Conservation (phyloP, 1,140 invertebrate species). For the Hylaeus volcanicus region DNA sequence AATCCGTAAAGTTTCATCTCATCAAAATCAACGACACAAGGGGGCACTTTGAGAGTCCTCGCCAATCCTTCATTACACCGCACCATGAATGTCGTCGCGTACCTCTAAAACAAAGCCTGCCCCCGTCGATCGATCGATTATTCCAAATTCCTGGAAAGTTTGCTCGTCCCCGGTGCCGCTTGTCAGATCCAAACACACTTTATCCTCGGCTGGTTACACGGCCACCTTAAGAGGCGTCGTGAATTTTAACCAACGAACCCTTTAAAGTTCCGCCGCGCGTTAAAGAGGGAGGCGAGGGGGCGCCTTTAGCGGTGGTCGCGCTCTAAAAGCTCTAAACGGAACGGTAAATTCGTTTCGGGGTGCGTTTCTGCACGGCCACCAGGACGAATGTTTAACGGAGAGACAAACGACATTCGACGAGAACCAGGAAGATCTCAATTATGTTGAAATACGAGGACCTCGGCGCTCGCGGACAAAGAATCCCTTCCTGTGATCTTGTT, state of each 20-base stretch:
- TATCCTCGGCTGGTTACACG: background rate
- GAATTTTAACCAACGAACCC: conserved; percentile 11
- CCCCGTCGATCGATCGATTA: background rate
- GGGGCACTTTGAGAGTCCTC: too few relatives aligned
- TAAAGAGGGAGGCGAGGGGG: background rate
- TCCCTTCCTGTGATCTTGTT: background rate
- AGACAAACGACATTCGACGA: background rate
- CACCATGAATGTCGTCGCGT: too few relatives aligned
- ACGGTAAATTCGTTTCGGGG: conserved; percentile 25
- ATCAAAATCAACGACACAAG: too few relatives aligned
- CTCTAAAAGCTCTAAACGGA: conserved; percentile 24
- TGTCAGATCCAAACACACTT: background rate
- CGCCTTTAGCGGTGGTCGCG: conserved; percentile 12
- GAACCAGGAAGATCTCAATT: conserved; percentile 7
- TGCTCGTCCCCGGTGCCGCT: background rate
- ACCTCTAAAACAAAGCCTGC: background rate
- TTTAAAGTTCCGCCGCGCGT: conserved; percentile 14
- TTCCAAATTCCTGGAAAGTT: background rate
- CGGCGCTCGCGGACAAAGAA: background rate
- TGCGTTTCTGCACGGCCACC: conserved; percentile 11
- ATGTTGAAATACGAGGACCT: conserved; percentile 7
- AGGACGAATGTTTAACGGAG: conserved; percentile 29
- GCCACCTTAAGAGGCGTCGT: background rate
- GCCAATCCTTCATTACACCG: too few relatives aligned
- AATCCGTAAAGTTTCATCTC: too few relatives aligned